Percentiles rank a stretch among this genome's conserved stretches.
Evolutionary conservation across 2,113 vertebrate species (phyloP).

Genomic region (Fregata magnificens): DNA sequence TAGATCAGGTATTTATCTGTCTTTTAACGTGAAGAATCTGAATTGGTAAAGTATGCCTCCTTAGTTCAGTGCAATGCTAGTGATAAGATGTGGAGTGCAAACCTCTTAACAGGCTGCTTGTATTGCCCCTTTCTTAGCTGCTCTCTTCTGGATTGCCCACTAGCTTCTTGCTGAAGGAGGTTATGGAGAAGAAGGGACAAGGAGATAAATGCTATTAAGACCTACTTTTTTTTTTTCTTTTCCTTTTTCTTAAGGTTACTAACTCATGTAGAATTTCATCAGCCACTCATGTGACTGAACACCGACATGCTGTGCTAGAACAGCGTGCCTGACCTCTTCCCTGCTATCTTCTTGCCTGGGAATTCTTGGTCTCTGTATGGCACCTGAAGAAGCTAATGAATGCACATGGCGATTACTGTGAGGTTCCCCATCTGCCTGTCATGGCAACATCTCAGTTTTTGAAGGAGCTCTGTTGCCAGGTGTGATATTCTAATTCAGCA

Average conservation of each 20-base stretch:
- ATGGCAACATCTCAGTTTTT: neutral
- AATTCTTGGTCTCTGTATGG: neutral
- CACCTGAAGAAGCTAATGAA: neutral
- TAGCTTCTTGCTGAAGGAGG: neutral
- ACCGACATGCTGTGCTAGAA: neutral
- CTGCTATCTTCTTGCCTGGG: accelerated
- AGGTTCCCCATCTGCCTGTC: neutral
- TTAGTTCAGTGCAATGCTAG: neutral
- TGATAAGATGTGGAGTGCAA: neutral
- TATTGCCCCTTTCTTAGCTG: neutral
- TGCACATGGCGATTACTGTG: neutral
- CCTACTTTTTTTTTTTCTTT: neutral
- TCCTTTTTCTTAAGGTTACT: neutral
- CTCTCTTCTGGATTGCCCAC: neutral
- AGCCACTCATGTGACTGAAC: accelerated
- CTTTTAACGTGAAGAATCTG: neutral
- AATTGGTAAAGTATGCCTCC: neutral
- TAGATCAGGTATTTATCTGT: neutral
- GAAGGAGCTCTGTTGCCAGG: neutral
- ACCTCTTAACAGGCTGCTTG: neutral
- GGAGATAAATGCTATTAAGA: neutral
- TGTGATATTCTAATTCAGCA: neutral
- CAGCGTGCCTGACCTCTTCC: neutral
- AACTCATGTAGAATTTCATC: neutral
- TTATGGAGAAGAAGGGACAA: neutral